Evolutionary conservation across 2,888 invertebrate species (phyloP), one percentile per base, ranked within the genome.

Genomic region (Spicauda simplicius): DNA sequence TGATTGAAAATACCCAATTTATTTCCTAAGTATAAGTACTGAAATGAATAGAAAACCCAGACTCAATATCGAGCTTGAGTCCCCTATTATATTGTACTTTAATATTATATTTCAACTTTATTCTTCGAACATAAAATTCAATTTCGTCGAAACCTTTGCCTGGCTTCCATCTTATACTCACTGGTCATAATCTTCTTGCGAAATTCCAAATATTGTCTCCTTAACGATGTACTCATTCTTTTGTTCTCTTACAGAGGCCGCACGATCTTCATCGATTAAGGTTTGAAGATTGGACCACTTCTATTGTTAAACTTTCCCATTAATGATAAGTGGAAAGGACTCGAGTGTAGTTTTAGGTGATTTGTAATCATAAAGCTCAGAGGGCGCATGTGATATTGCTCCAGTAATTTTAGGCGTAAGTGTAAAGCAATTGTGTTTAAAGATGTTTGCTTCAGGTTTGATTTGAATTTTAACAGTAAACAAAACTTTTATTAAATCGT

Each of bases 351-450:
- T 11, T 30, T 48, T 59, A 65, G n/a, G 59, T 59, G 12, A 30
- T 59, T 55, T 33, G 20, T 61, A 33, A 61, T 45, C 25, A 18
- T 55, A 48, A 67, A 56, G 67, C 67, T 67, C 61, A 63, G 67
- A 67, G 58, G 62, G 68, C 68, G 68, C 63, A 57, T 68, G 68
- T 68, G 68, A 68, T 68, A 68, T 63, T 68, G 68, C 68, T 68
- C 67, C 37, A 56, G 20, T 66, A 37, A 41, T 54, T 12, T 54
- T n/a, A 18, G 18, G 0, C 14, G 33, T 55, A 55, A 33, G 33
- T 55, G 11, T 18, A 50, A 18, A 8, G 12, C 37, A 37, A 37
- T 37, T 37, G 12, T 12, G 1, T 37, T 37, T 12, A 37, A 12
- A 11, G 8, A 8, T 8, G n/a, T n/a, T 33, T 10, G 37, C 37